Percentiles rank a stretch among this genome's conserved stretches.
Conservation (phyloP, 2,113 vertebrate genomes). For the Hystrix brachyura region DNA sequence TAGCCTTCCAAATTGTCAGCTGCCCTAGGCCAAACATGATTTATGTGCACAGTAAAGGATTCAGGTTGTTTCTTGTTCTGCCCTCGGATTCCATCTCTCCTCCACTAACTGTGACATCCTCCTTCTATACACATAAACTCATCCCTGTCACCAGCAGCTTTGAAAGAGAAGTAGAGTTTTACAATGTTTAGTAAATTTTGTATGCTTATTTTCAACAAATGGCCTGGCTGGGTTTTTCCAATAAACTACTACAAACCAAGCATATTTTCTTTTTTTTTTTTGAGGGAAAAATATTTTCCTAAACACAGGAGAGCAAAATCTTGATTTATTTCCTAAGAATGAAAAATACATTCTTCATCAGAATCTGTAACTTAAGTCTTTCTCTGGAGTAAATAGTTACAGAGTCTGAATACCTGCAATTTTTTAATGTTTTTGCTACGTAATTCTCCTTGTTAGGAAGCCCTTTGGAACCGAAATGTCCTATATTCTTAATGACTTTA, state of each 20-base stretch:
- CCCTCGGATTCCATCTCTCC: slow-evolving; percentile 52
- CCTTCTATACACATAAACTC: slow-evolving; percentile 41
- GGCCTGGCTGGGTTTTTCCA: slow-evolving; percentile 25
- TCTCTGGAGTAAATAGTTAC: slow-evolving; percentile 61
- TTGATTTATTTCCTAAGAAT: slow-evolving; percentile 65
- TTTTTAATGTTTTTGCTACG: slow-evolving; percentile 63
- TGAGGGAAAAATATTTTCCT: slow-evolving; percentile 47
- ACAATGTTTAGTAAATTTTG: slow-evolving; percentile 47
- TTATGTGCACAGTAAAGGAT: slow-evolving; percentile 67
- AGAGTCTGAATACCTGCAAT: slow-evolving; percentile 33
- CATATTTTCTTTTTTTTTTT: slow-evolving; percentile 10
- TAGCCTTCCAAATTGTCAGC: slow-evolving; percentile 76
- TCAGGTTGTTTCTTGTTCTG: slow-evolving; percentile 71
- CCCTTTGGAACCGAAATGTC: slow-evolving; percentile 70
- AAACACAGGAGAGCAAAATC: slow-evolving; percentile 44
- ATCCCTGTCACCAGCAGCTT: slow-evolving; percentile 24
- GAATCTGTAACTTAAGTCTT: slow-evolving; percentile 60
- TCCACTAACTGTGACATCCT: slow-evolving; percentile 51
- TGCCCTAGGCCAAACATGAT: slow-evolving; percentile 70
- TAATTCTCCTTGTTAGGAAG: slow-evolving; percentile 63
- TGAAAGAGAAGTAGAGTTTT: slow-evolving; percentile 63
- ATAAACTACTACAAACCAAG: slow-evolving; percentile 48
- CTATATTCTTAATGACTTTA: slow-evolving; percentile 78
- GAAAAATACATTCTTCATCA: slow-evolving; percentile 58
- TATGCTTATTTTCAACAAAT: slow-evolving; percentile 64